Percentiles rank a stretch among this genome's conserved stretches.
Conservation (phyloP, 1,140 invertebrate genomes). For the Drosophila ercepeae region DNA sequence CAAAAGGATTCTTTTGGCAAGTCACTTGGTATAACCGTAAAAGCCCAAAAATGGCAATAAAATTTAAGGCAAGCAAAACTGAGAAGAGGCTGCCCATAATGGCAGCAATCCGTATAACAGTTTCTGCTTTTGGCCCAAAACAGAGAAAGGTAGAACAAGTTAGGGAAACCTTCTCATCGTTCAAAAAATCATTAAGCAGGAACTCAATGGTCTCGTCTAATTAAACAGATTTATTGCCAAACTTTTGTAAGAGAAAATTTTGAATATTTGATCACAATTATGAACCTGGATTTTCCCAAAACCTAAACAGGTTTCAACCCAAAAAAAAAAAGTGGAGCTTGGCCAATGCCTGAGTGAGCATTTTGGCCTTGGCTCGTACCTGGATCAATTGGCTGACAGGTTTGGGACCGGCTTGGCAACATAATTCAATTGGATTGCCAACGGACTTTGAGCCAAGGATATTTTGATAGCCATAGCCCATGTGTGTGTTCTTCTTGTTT, state of each 20-base stretch:
- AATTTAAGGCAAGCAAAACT: constrained; percentile 54
- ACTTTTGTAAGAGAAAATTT: constrained; percentile 41
- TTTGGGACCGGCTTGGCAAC: constrained; percentile 57
- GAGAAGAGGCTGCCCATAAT: constrained; percentile 23
- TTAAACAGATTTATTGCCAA: constrained; percentile 68
- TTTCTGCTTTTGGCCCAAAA: constrained; percentile 14
- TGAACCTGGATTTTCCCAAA: neutral
- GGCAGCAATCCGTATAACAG: constrained; percentile 54
- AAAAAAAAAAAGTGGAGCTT: neutral
- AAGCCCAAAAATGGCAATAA: constrained; percentile 44
- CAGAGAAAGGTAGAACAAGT: constrained; percentile 17
- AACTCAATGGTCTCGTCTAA: constrained; percentile 32
- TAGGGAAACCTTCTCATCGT: constrained; percentile 17
- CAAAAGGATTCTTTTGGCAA: constrained; percentile 48
- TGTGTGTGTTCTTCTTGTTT: constrained; percentile 32
- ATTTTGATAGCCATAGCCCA: constrained; percentile 61
- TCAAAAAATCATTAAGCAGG: constrained; percentile 55
- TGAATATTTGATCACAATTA: constrained; percentile 48
- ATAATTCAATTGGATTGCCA: constrained; percentile 78
- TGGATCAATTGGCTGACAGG: constrained; percentile 65
- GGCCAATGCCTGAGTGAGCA: constrained; percentile 4
- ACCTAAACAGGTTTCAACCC: neutral
- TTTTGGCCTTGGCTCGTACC: constrained; percentile 26
- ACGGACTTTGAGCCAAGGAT: constrained; percentile 41
- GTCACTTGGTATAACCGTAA: constrained; percentile 51